A percentile compares a stretch with the other conserved stretches of the same genome.
phyloP scores from a whole-genome alignment of 35 echinoderm and acorn worm genomes.

The Nesometra sesokonis region DNA sequence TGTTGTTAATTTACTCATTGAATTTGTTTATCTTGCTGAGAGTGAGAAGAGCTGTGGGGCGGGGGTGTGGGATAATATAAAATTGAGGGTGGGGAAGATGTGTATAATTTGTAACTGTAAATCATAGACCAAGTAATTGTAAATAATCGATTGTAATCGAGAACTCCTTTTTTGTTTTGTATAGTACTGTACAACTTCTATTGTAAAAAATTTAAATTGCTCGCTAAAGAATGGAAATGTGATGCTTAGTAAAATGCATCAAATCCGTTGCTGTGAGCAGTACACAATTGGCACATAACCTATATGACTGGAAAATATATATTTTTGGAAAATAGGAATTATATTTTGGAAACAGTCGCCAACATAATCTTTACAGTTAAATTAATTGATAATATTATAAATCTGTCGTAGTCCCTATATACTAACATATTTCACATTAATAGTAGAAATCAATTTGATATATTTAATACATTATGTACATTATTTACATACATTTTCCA shows the following conservation, averaged over 20 bases:
- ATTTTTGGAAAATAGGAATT: slow-evolving; percentile 1
- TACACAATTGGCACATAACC: not conserved
- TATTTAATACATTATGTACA: too few relatives aligned
- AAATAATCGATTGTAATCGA: not conserved
- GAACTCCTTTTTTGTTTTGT: not conserved
- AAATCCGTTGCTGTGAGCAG: not conserved
- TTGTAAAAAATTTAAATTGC: not conserved
- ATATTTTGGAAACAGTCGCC: not conserved
- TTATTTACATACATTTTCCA: too few relatives aligned
- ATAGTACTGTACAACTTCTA: not conserved
- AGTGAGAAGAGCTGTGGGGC: not conserved
- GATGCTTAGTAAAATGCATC: not conserved
- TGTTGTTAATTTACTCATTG: not conserved
- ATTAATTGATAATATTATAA: not conserved
- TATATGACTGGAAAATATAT: not conserved
- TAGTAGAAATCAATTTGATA: too few relatives aligned
- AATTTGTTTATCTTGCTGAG: not conserved
- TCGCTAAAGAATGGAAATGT: not conserved
- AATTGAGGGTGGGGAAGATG: not conserved
- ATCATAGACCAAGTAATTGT: not conserved
- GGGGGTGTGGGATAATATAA: not conserved
- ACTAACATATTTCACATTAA: too few relatives aligned
- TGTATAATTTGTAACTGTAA: not conserved
- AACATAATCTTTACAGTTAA: not conserved
- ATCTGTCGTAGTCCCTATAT: too few relatives aligned